Percentiles rank a stretch among this genome's conserved stretches.
phyloP scores from a whole-genome alignment of 2,888 invertebrate genomes.

The Mechanitis messenoides region DNA sequence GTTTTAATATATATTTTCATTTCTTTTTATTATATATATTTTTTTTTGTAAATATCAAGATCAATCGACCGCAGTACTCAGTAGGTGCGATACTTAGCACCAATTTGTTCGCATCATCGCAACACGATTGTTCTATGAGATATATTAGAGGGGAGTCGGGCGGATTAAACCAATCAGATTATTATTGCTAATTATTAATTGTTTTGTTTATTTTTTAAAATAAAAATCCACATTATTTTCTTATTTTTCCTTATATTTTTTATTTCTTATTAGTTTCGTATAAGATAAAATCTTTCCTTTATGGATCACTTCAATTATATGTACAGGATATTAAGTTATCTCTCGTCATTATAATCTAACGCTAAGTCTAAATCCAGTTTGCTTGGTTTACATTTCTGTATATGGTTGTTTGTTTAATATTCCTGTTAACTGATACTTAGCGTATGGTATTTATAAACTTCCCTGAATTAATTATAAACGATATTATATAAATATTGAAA shows the following conservation, averaged over 20 bases:
- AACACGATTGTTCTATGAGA: constrained; percentile 55
- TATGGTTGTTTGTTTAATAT: constrained; percentile 21
- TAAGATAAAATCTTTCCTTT: constrained; percentile 15
- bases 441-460: constrained; percentile 8
- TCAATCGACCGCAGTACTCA: constrained; percentile 29
- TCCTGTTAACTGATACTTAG: constrained; percentile 14
- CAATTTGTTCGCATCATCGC: constrained; percentile 71
- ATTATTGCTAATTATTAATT: constrained; percentile 4
- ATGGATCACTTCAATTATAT: constrained; percentile 37
- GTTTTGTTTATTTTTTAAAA: background rate
- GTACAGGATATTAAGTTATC: constrained; percentile 42
- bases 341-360: constrained; percentile 48
- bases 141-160: constrained; percentile 27
- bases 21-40: background rate
- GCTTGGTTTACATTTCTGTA: constrained; percentile 31
- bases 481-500: no score
- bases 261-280: background rate
- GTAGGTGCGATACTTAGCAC: constrained; percentile 58
- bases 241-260: background rate
- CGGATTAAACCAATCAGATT: constrained; percentile 11
- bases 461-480: no score
- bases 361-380: constrained; percentile 32
- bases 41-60: constrained; percentile 44
- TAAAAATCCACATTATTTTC: no score
- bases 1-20: constrained; percentile 8